Conservation (phyloP, 2,888 invertebrate genomes). For the Dasypogon diadema region DNA sequence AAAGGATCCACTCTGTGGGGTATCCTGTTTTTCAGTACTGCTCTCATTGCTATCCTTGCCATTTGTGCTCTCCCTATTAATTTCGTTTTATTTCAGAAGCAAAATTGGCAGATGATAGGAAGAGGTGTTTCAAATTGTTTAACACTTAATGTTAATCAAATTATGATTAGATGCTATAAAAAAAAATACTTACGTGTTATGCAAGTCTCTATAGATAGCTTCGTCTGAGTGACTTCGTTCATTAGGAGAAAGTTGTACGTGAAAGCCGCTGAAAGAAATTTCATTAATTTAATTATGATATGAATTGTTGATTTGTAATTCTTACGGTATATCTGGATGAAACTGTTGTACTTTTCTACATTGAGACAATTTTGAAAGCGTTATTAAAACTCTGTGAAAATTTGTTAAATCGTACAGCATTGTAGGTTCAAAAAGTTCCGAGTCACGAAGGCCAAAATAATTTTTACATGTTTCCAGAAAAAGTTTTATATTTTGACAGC, state of each 20-base stretch:
- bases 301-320: constrained; percentile 6
- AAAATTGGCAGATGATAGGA: not conserved
- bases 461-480: constrained; percentile 90
- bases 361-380: constrained; percentile 89
- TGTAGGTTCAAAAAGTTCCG: constrained; percentile 93
- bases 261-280: constrained; percentile 78
- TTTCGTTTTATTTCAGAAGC: not conserved
- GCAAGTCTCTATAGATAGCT: constrained; percentile 86
- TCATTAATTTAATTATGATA: constrained; percentile 27
- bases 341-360: constrained; percentile 74
- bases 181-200: constrained; percentile 77
- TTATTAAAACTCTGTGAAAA: constrained; percentile 93
- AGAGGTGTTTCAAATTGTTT: constrained; percentile 13
- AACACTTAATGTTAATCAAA: constrained; percentile 37
- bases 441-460: constrained; percentile 84
- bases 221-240: constrained; percentile 82
- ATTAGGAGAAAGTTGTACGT: constrained; percentile 73
- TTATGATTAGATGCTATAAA: constrained; percentile 17
- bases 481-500: constrained; percentile 93
- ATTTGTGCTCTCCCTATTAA: constrained; percentile 59
- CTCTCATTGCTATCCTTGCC: constrained; percentile 61
- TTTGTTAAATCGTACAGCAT: constrained; percentile 96
- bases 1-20: constrained; percentile 62
- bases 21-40: constrained; percentile 55
- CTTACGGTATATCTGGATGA: constrained; percentile 79